Base-by-base conservation (phyloP, 2,888 invertebrate genomes). In the Chamaedrilus cognettii region DNA sequence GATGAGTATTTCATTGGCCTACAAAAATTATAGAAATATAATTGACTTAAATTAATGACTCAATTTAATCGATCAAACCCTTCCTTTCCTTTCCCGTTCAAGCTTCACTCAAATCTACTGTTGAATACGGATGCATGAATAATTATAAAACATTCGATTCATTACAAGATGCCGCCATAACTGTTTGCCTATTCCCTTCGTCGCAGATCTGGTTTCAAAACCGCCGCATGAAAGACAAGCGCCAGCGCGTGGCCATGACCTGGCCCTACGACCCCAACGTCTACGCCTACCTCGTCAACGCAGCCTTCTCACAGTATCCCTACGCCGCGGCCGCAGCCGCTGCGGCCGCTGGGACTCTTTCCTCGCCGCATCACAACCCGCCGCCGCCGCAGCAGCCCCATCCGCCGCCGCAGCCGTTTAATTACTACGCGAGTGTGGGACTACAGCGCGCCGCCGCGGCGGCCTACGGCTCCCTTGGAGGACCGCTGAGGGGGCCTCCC, bases 241-340 rank as follows among this genome's bases (percentile, higher is more conserved):
- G 98, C 0, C 97, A 98, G 82, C 87, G 95, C 26, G 90, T 96
- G 83, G 94, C 96, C 0, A 89, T 97, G 74, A 91, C 93, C 0
- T 97, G 97, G 96, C 96, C 93, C 0, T 91, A 93, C 0, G 96
- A 97, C 79, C 96, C 96, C 0, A 91, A 94, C 0, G 89, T 97
- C 77, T 95, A 96, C 3, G 85, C 85, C 51, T 96, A 95, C 1
- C 91, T 95, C 42, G 88, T 97, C 11, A 88, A 95, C 1, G 95
- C 96, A 79, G 95, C 96, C 0, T 30, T 65, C 59, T 3, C 61
- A 34, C 63, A 72, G 70, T 78, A 79, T 68, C 77, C 77, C 32
- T 77, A 95, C 1, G 65, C 65, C 32, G 52, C 11, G 26, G 15
- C 55, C 11, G 15, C 55, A 11, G 15, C 55, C 7, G 11, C 55